Base-by-base conservation (phyloP, 2,888 invertebrate genomes). In the Leptodirus hochenwartii region DNA sequence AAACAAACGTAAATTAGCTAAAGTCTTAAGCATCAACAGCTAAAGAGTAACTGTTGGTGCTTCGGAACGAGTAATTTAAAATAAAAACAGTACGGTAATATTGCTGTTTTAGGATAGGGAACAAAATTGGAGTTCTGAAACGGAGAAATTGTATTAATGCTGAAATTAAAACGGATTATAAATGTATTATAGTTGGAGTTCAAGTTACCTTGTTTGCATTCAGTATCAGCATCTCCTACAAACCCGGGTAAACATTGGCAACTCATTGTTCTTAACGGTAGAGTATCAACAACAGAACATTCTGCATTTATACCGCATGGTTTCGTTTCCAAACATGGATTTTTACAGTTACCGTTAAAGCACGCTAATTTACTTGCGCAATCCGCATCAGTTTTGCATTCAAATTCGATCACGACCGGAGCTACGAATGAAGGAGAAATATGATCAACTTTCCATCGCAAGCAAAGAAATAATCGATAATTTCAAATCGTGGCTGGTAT, bases 361-460 rank as follows among this genome's bases (percentile, higher is more conserved):
- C 88, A 90, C 22, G 85, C 85, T 39, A 80, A 52, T 47, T 74
- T 77, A 39, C 79, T 78, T n/a, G 84, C 70, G 47, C 87, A 88
- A 41, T 85, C 84, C 1, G 75, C 77, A 44, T 88, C 85, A 44
- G 66, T 64, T 43, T 65, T 69, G 51, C 87, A 88, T 49, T 76
- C 69, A 10, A 69, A 58, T 40, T 62, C 52, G 24, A 60, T 44
- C 36, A 54, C 62, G 30, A 60, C 49, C 26, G 64, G 66, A 55
- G 64, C 60, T 54, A 50, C n/a, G n/a, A n/a, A n/a, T n/a, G n/a
- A n/a, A n/a, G n/a, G n/a, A n/a, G n/a, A 31, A 34, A 46, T 30
- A 28, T 13, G 27, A 27, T 15, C 30, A 23, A 9, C 15, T 6
- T 17, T 17, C 27, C 20, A 27, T n/a, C n/a, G n/a, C n/a, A n/a